Base-by-base conservation (phyloP, 2,797 vertebrate species). In the Knipowitschia caucasica region DNA sequence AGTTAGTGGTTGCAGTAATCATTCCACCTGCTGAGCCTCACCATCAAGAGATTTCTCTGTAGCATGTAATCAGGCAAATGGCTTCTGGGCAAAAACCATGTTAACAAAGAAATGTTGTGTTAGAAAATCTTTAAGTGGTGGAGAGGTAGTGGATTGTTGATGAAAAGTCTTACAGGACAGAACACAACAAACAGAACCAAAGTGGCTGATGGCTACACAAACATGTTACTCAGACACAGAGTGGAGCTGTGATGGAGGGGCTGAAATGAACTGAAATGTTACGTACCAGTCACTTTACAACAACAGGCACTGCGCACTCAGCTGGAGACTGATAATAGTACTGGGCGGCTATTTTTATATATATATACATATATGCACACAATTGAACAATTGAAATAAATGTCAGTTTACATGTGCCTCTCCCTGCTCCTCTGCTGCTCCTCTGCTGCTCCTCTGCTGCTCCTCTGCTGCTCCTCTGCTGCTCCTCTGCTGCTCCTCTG, bases 191-290 rank as follows among this genome's bases (percentile, higher is more conserved):
- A 47, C 20, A 34, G 12, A 50, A 34, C 46, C n/a, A 3, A n/a
- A 30, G 34, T 30, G 53, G 38, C 34, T 47, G 39, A 51, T 29
- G 45, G 33, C 23, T 53, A 29, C 20, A 26, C 4, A 43, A 38
- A n/a, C 14, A 52, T 44, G 31, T 33, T 53, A 1, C 43, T 15
- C 6, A 1, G 51, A 40, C 27, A 2, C 23, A 42, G 1, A 17
- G 14, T 56, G 30, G 18, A 46, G 10, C 25, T 21, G 39, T 33
- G 1, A 17, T 27, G 21, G 34, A 11, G 40, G n/a, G 26, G 14
- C 64, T 54, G 4, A 60, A 14, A 34, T 24, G 20, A 29, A 27
- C 7, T 21, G 29, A 51, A 62, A 15, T 43, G 57, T 56, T 56
- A 58, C 11, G 29, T 35, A 39, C 24, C 26, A 38, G 26, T 26